Percentiles rank a stretch among this genome's conserved stretches.
phyloP scores from a whole-genome alignment of 2,888 invertebrate genomes.

The Microplitis manilae region DNA sequence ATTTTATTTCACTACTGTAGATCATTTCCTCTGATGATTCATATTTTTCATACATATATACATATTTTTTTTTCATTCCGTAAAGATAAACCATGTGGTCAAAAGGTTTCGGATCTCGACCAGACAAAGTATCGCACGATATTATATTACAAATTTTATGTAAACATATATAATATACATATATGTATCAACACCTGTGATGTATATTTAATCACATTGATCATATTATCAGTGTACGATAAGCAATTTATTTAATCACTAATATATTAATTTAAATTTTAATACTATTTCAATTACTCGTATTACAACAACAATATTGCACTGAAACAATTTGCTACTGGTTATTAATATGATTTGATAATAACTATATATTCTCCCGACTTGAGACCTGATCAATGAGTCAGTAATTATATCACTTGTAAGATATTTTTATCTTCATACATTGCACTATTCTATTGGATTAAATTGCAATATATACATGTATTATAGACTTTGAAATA shows the following conservation, averaged over 20 bases:
- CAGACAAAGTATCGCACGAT: slow-evolving; percentile 23
- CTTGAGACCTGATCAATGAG: background rate
- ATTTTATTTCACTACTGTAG: slow-evolving; percentile 1
- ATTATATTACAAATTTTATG: slow-evolving; percentile 11
- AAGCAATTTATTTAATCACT: too few species aligned
- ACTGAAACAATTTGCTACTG: background rate
- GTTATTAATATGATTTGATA: background rate
- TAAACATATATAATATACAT: background rate
- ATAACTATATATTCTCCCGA: background rate
- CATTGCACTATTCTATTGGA: background rate
- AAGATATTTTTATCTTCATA: background rate
- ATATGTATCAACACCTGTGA: background rate
- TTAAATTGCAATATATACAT: background rate
- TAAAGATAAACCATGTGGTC: background rate
- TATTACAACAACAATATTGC: background rate
- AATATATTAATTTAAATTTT: too few species aligned
- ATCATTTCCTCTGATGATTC: slow-evolving; percentile 29
- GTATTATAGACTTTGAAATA: background rate
- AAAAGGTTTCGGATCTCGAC: slow-evolving; percentile 30
- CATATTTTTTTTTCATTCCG: background rate
- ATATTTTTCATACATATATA: slow-evolving; percentile 4
- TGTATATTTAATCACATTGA: background rate
- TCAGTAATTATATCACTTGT: background rate
- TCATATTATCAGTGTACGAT: too few species aligned
- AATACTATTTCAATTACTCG: too few species aligned